phyloP scores from a whole-genome alignment of 1,140 invertebrate species.

The Drosophila lacteicornis region DNA sequence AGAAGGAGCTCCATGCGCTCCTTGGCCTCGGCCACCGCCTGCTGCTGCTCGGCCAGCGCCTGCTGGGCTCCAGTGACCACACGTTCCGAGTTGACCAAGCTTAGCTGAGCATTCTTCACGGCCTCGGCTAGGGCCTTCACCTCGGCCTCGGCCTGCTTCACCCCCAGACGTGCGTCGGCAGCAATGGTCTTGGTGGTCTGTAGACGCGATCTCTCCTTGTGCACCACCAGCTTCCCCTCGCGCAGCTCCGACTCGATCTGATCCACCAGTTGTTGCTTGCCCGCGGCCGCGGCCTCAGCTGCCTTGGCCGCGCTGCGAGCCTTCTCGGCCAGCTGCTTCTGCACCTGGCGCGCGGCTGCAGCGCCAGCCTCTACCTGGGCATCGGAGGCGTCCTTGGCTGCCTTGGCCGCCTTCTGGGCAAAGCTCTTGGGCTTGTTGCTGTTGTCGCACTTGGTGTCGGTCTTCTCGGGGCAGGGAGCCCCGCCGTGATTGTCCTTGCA shows the following conservation, averaged over 20 bases:
- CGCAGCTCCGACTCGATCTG: slow-evolving; percentile 87
- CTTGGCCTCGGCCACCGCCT: slow-evolving; percentile 87
- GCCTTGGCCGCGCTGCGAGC: slow-evolving; percentile 88
- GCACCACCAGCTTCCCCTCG: slow-evolving; percentile 88
- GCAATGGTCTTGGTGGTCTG: slow-evolving; percentile 87
- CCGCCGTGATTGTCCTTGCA: neutral
- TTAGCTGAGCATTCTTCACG: slow-evolving; percentile 84
- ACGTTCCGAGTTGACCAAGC: slow-evolving; percentile 87
- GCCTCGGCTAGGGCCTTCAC: slow-evolving; percentile 50
- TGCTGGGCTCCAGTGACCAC: slow-evolving; percentile 86
- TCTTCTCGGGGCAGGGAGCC: no score
- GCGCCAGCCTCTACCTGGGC: neutral
- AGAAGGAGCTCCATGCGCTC: slow-evolving; percentile 87
- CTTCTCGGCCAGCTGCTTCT: slow-evolving; percentile 88
- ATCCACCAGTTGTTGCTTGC: slow-evolving; percentile 87
- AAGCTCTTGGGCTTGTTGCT: slow-evolving; percentile 82
- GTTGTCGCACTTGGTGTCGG: slow-evolving; percentile 8
- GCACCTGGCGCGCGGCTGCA: neutral
- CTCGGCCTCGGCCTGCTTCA: slow-evolving; percentile 86
- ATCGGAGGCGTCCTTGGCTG: slow-evolving; percentile 87
- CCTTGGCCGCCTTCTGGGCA: slow-evolving; percentile 88
- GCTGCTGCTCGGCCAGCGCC: slow-evolving; percentile 87
- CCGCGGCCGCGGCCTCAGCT: slow-evolving; percentile 87
- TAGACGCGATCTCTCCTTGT: slow-evolving; percentile 87
- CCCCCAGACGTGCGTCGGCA: slow-evolving; percentile 86